A percentile compares a stretch with the other conserved stretches of the same genome.
Evolutionary conservation across 2,113 vertebrate species (phyloP).

Genomic region (Mionectes macconnelli): DNA sequence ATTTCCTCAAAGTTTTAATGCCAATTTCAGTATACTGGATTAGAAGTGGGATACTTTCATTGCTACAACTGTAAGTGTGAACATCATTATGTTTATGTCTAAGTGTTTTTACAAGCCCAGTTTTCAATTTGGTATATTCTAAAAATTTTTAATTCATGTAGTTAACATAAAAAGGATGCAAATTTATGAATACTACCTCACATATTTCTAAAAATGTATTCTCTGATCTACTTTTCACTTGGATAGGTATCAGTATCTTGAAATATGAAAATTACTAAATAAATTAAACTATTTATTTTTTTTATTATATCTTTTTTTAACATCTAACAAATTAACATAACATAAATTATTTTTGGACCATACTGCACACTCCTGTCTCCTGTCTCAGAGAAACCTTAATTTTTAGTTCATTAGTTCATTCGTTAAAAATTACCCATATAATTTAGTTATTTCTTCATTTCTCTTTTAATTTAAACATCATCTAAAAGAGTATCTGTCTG

Average conservation of each 20-base stretch:
- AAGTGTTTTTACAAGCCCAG: not conserved
- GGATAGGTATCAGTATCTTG: not conserved
- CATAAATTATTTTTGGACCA: not conserved
- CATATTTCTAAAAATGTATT: not conserved
- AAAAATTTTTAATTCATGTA: not conserved
- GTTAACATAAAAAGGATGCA: not conserved
- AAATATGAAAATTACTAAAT: not conserved
- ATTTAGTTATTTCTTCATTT: conserved; percentile 10
- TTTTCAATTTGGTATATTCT: not conserved
- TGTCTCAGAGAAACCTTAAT: not conserved
- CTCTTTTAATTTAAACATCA: not conserved
- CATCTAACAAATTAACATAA: not conserved
- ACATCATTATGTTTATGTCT: not conserved
- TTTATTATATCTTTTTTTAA: not conserved
- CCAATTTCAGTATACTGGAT: not conserved
- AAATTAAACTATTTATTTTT: not conserved
- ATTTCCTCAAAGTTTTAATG: not conserved
- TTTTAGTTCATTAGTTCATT: not conserved
- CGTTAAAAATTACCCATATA: not conserved
- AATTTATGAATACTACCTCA: accelerated
- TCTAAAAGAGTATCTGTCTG: not conserved
- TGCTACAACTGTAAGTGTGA: not conserved
- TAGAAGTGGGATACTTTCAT: not conserved
- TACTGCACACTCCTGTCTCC: not conserved
- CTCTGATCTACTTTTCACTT: not conserved